phyloP scores from a whole-genome alignment of 2,113 vertebrate species.

The Miniopterus natalensis region DNA sequence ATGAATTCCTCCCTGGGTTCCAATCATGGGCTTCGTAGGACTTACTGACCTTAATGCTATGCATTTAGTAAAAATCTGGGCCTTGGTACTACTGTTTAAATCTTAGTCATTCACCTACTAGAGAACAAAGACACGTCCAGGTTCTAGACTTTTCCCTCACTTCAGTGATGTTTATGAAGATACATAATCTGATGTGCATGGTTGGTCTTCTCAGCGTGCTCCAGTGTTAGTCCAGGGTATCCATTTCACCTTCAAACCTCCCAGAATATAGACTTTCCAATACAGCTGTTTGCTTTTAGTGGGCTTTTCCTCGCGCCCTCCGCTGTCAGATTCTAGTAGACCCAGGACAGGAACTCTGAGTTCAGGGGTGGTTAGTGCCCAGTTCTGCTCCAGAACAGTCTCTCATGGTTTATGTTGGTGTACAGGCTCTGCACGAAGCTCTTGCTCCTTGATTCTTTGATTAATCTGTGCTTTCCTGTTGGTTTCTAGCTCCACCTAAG shows the following conservation, averaged over 20 bases:
- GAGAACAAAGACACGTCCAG: background rate
- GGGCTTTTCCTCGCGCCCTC: background rate
- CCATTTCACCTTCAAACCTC: background rate
- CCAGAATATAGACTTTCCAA: background rate
- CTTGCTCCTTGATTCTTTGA: background rate
- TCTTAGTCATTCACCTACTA: background rate
- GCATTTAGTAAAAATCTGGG: background rate
- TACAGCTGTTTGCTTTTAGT: background rate
- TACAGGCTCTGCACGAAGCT: too few relatives aligned
- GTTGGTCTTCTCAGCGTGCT: background rate
- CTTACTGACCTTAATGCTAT: background rate
- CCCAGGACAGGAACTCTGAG: background rate
- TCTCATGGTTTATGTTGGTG: background rate
- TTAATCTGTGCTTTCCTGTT: background rate
- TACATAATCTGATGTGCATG: background rate
- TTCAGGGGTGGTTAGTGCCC: background rate
- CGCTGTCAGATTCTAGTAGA: background rate
- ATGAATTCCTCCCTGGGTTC: background rate
- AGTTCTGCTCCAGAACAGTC: background rate
- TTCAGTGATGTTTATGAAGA: background rate
- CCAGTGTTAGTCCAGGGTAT: background rate
- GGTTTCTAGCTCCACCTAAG: conserved; percentile 4
- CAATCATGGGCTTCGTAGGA: background rate
- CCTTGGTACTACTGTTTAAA: background rate
- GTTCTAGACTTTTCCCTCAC: background rate